phyloP scores from a whole-genome alignment of 2,888 invertebrate genomes.

The Chironomus riparius region DNA sequence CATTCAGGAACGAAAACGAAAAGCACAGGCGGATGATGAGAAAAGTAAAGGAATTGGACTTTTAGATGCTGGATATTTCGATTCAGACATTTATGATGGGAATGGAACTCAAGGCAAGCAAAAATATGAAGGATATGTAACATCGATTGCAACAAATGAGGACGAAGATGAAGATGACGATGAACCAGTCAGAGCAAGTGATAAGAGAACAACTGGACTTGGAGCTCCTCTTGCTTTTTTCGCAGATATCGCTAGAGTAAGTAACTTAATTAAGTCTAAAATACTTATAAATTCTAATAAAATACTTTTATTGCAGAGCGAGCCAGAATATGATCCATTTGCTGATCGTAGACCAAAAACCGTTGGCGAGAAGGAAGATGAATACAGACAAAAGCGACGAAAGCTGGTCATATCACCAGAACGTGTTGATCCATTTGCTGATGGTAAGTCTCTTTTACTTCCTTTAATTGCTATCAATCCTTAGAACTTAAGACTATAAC shows the following conservation, averaged over 20 bases:
- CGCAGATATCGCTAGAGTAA: slow-evolving; percentile 82
- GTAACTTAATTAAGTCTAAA: slow-evolving; percentile 28
- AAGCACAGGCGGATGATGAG: slow-evolving; percentile 53
- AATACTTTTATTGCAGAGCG: background rate
- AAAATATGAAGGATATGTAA: slow-evolving; percentile 88
- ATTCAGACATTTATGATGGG: slow-evolving; percentile 86
- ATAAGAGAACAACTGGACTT: slow-evolving; percentile 65
- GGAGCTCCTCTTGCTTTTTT: slow-evolving; percentile 80
- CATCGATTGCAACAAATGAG: slow-evolving; percentile 93
- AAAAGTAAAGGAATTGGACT: slow-evolving; percentile 72
- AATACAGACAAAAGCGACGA: slow-evolving; percentile 82
- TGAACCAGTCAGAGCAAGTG: slow-evolving; percentile 49
- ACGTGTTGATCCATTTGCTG: slow-evolving; percentile 93
- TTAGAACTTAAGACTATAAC: background rate
- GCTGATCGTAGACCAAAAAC: slow-evolving; percentile 84
- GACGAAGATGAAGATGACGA: slow-evolving; percentile 92
- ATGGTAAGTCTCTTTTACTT: slow-evolving; percentile 58
- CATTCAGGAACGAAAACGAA: slow-evolving; percentile 80
- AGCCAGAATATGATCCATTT: slow-evolving; percentile 74
- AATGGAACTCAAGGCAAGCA: slow-evolving; percentile 48
- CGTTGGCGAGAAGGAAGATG: slow-evolving; percentile 94
- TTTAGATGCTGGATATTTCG: slow-evolving; percentile 78
- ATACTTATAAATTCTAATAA: background rate
- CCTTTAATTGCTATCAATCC: background rate
- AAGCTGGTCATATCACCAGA: slow-evolving; percentile 94